These are phyloP conservation scores for Parochlus steinenii DNA, from an alignment of 2,888 invertebrate genomes.

Conservation along the genomic window DNA sequence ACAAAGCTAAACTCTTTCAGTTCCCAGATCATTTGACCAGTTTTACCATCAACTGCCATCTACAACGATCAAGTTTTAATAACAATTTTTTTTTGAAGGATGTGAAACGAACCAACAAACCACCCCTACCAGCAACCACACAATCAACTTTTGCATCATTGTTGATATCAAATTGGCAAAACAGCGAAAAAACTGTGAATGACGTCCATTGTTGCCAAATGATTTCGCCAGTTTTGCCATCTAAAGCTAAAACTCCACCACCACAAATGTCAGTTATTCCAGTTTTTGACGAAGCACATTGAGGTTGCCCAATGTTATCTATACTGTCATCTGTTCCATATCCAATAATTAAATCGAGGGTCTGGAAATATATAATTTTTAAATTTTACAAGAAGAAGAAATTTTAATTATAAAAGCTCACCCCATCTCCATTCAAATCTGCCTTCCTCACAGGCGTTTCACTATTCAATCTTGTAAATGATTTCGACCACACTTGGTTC, in stretches of 20 bases:
- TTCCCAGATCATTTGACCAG: conserved; percentile 50
- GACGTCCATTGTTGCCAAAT: conserved; percentile 58
- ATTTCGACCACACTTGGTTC: conserved; percentile 47
- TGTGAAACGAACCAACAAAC: conserved; percentile 20
- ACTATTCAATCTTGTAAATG: conserved; percentile 50
- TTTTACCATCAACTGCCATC: conserved; percentile 42
- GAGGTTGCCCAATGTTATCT: conserved; percentile 39
- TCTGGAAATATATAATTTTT: conserved; percentile 8
- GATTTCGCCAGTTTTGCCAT: conserved; percentile 51
- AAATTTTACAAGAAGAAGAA: not conserved
- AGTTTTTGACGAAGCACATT: conserved; percentile 42
- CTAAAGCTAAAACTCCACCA: conserved; percentile 59
- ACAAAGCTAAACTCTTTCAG: conserved; percentile 30
- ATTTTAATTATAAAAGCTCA: conserved; percentile 48
- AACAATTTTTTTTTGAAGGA: conserved; percentile 1
- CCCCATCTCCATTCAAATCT: conserved; percentile 54
- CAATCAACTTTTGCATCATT: conserved; percentile 53
- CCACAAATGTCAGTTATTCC: conserved; percentile 53
- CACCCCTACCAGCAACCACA: conserved; percentile 52
- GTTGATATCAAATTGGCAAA: conserved; percentile 54
- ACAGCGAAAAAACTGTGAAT: conserved; percentile 54
- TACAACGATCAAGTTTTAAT: not conserved
- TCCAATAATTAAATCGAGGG: conserved; percentile 11
- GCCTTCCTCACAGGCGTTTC: conserved; percentile 54
- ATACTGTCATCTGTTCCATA: conserved; percentile 24